phyloP scores from a whole-genome alignment of 2,888 invertebrate genomes.

The Calliphora vomitoria region DNA sequence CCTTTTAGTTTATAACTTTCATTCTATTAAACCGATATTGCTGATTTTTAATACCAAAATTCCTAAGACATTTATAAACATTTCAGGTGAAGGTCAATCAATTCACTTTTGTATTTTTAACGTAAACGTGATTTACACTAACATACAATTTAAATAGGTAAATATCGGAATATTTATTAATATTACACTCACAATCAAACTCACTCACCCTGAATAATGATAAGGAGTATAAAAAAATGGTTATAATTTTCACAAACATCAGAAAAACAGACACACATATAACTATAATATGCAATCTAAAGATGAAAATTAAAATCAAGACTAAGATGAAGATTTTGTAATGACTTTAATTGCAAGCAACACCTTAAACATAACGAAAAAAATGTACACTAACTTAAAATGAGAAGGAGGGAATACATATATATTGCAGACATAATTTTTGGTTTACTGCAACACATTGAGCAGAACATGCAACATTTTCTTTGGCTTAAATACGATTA shows the following conservation, averaged over 20 bases:
- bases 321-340: slow-evolving; percentile 18
- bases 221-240: neutral
- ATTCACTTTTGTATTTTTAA: too few species aligned
- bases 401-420: neutral
- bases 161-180: too few species aligned
- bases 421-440: slow-evolving; percentile 23
- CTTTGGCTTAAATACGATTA: slow-evolving; percentile 56
- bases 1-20: too few species aligned
- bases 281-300: slow-evolving; percentile 23
- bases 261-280: neutral
- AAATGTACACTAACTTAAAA: slow-evolving; percentile 16
- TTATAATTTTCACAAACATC: slow-evolving; percentile 35
- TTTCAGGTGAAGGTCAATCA: too few species aligned
- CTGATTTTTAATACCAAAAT: too few species aligned
- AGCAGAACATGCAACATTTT: neutral
- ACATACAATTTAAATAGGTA: too few species aligned
- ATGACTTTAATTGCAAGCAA: slow-evolving; percentile 68
- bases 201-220: too few species aligned
- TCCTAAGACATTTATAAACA: too few species aligned
- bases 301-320: slow-evolving; percentile 26
- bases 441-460: slow-evolving; percentile 4
- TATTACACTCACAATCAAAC: too few species aligned
- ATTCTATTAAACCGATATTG: too few species aligned
- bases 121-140: too few species aligned
- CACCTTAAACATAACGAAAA: slow-evolving; percentile 42